These are phyloP conservation scores for Leptonema lineaticorne DNA, from an alignment of 1,140 invertebrate genomes.

Conservation along the genomic window DNA sequence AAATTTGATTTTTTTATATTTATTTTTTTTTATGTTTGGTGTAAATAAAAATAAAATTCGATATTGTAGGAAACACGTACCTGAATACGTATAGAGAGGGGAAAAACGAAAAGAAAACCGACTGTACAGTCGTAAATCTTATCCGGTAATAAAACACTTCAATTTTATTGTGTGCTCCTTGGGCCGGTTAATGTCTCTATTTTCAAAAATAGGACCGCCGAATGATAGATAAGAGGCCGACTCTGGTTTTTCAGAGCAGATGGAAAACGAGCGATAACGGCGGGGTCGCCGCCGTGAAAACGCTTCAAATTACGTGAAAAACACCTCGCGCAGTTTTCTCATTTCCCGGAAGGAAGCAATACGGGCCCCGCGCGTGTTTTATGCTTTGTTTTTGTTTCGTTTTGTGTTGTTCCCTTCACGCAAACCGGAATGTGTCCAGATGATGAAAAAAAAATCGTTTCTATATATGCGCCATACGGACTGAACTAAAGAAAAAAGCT, in stretches of 20 bases:
- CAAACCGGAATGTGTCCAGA: neutral
- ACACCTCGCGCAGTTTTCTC: conserved; percentile 23
- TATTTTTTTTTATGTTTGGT: no score
- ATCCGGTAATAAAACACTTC: conserved; percentile 29
- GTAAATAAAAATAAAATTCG: no score
- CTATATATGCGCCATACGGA: no score
- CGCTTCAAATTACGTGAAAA: conserved; percentile 27
- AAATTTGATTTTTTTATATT: no score
- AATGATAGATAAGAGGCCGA: conserved; percentile 27
- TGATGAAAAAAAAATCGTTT: neutral
- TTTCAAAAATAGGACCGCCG: conserved; percentile 28
- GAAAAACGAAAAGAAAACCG: conserved; percentile 11
- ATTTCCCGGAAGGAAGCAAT: conserved; percentile 29
- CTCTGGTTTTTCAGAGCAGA: conserved; percentile 6
- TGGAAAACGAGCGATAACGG: conserved; percentile 6
- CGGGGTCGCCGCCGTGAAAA: neutral
- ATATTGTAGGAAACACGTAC: no score
- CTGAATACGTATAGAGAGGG: neutral
- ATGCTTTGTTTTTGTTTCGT: conserved; percentile 22
- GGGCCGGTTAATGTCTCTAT: conserved; percentile 33
- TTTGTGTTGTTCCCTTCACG: no score
- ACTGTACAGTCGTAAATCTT: conserved; percentile 12
- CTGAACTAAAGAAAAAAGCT: neutral
- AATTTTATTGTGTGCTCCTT: conserved; percentile 23
- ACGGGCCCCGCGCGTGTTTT: conserved; percentile 14